Base-by-base conservation (phyloP, 2,113 vertebrate species). In the Thymallus thymallus region DNA sequence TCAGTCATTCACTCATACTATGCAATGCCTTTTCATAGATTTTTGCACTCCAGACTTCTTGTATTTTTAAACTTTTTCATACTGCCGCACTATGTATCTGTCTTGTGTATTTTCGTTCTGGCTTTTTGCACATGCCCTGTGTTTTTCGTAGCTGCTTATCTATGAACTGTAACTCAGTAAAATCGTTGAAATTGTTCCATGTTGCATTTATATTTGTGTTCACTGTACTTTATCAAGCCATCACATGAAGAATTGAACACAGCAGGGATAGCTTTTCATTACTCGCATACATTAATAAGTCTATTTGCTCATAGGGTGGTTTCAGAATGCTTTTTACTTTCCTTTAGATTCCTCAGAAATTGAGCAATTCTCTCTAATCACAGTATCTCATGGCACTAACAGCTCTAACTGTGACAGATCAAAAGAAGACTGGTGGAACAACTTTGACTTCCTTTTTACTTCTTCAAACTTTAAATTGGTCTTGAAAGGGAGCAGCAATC, bases 381-480 rank as follows among this genome's bases (percentile, higher is more conserved):
- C 26, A 4, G 63, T 7, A 65, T 56, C 56, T 26, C 46, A 65
- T 26, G 56, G 69, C 68, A 68, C 60, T n/a, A 67, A n/a, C 32
- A 48, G n/a, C 46, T 51, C 46, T 41, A 41, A 41, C 35, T 35
- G 60, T 23, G 35, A 4, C 64, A 20, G 41, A 78, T 79, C 72
- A 80, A 69, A 64, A 64, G 35, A 16, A 51, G 46, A 51, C 46
- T 51, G 46, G 46, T 51, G 46, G 46, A 51, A 51, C 46, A 51
- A 51, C 68, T 29, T 60, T 1, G 1, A 41, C 51, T 82, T 51
- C 46, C 46, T 5, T 51, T 72, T 64, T 3, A 72, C 41, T 62
- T 74, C 30, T 58, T 74, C 71, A 65, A 78, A 78, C 68, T 76
- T 80, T 68, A 74, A 85, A 82, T 78, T 73, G 69, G 76, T 65